Conservation (phyloP, 2,888 invertebrate genomes). For the Enchytraeus crypticus region DNA sequence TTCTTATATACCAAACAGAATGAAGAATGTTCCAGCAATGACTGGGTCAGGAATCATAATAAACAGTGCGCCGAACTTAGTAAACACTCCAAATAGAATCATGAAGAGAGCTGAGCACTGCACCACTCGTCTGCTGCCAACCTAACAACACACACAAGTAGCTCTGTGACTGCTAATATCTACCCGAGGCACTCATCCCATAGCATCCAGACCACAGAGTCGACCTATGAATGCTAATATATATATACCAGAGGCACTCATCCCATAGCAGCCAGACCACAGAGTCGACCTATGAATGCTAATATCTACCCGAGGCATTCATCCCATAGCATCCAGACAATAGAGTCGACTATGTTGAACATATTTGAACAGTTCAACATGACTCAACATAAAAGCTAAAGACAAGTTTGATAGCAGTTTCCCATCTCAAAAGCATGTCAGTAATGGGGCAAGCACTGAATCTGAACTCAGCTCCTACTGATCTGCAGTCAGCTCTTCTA, state of each 20-base stretch:
- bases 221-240: not conserved
- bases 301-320: not conserved
- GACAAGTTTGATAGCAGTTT: no score
- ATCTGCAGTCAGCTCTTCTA: no score
- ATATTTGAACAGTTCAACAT: not conserved
- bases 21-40: constrained; percentile 46
- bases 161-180: not conserved
- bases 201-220: no score
- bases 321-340: not conserved
- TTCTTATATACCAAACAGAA: constrained; percentile 45
- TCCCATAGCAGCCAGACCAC: no score
- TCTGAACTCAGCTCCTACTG: no score
- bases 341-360: not conserved
- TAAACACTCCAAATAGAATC: constrained; percentile 47
- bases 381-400: no score
- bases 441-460: no score
- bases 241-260: not conserved
- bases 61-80: constrained; percentile 51
- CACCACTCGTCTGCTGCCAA: constrained; percentile 50
- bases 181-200: not conserved
- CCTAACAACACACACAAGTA: constrained; percentile 30
- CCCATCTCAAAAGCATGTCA: no score
- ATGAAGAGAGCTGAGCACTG: constrained; percentile 48
- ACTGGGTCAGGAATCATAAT: constrained; percentile 52
- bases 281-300: not conserved